Evolutionary conservation across 2,888 invertebrate species (phyloP).

Genomic region (Ptychoptera albimana): DNA sequence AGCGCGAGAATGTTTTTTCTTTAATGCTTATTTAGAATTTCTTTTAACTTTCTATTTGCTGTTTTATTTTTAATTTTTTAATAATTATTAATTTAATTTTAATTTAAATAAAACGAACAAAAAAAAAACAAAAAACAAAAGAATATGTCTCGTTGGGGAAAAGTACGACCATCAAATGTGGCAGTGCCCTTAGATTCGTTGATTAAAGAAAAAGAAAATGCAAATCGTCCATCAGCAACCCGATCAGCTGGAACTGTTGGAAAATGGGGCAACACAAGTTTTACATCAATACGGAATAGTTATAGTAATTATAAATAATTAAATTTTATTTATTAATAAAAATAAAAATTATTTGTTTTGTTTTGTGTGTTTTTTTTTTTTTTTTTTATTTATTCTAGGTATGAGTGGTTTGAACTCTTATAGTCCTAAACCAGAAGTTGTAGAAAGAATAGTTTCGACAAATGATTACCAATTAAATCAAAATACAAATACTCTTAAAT

Average conservation of each 20-base stretch:
- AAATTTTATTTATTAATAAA: slow-evolving; percentile 3
- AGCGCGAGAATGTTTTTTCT: no score
- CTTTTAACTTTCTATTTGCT: no score
- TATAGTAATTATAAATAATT: slow-evolving; percentile 16
- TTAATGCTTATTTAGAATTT: no score
- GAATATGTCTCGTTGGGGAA: slow-evolving; percentile 46
- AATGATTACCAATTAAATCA: background rate
- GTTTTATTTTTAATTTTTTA: no score
- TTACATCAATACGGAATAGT: slow-evolving; percentile 63
- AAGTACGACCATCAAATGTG: slow-evolving; percentile 41
- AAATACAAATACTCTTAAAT: slow-evolving; percentile 14
- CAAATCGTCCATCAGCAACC: slow-evolving; percentile 75
- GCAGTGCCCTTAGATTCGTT: slow-evolving; percentile 46
- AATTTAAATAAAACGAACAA: no score
- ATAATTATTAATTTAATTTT: no score
- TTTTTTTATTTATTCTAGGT: slow-evolving; percentile 1
- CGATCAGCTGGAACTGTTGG: slow-evolving; percentile 82
- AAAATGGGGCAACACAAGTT: slow-evolving; percentile 89
- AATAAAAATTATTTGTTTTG: no score
- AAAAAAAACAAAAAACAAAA: no score
- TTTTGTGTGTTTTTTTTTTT: background rate
- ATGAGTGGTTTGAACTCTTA: slow-evolving; percentile 3
- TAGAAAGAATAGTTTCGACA: slow-evolving; percentile 1
- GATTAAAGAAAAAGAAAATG: slow-evolving; percentile 54
- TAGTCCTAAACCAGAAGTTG: slow-evolving; percentile 6